Percentiles rank a stretch among this genome's conserved stretches.
Evolutionary conservation across 2,888 invertebrate species (phyloP).

Genomic region (Xiphydria camelus): DNA sequence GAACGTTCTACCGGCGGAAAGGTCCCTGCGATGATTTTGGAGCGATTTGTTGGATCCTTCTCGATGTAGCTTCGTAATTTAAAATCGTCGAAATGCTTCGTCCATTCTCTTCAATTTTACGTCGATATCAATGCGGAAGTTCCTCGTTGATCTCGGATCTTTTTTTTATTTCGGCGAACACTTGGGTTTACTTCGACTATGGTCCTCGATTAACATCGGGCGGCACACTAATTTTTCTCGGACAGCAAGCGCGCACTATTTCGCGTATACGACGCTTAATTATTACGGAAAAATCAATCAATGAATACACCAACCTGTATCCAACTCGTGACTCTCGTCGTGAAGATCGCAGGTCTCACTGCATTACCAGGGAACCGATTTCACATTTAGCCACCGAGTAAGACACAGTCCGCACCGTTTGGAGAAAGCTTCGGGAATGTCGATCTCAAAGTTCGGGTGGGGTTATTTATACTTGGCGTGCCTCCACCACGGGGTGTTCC

Average conservation of each 20-base stretch:
- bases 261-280: constrained; percentile 17
- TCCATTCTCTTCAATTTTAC: too few species aligned
- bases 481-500: constrained; percentile 22
- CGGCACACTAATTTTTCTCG: too few species aligned
- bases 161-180: too few species aligned
- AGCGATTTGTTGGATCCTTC: too few species aligned
- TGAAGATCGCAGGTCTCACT: constrained; percentile 25
- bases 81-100: too few species aligned
- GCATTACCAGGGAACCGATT: constrained; percentile 15
- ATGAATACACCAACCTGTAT: constrained; percentile 51
- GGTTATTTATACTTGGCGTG: constrained; percentile 35
- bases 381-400: constrained; percentile 29
- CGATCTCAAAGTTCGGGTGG: constrained; percentile 17
- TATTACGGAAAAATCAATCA: constrained; percentile 31
- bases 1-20: too few species aligned
- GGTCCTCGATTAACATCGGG: too few species aligned
- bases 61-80: too few species aligned
- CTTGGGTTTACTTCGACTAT: too few species aligned
- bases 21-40: too few species aligned
- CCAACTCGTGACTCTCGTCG: constrained; percentile 44
- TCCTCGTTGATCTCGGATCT: too few species aligned
- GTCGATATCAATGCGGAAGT: too few species aligned
- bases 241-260: constrained; percentile 6
- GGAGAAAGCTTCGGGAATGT: constrained; percentile 36
- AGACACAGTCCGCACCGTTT: constrained; percentile 34